A percentile compares a stretch with the other conserved stretches of the same genome.
Evolutionary conservation across 2,888 invertebrate genomes (phyloP).

Genomic region (Sarcophaga carnaria): DNA sequence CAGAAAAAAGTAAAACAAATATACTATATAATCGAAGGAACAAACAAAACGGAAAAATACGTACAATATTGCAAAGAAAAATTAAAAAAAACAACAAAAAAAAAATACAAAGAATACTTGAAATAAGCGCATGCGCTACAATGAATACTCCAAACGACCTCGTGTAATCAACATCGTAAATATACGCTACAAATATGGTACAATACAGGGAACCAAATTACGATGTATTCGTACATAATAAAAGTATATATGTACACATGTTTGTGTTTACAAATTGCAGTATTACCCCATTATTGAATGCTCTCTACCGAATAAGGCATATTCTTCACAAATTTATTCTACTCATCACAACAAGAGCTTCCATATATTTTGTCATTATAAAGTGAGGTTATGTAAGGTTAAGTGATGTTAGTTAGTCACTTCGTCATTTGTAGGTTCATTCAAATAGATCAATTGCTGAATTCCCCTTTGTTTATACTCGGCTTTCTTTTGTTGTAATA

Average conservation of each 20-base stretch:
- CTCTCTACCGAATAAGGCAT: no score
- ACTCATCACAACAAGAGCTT: no score
- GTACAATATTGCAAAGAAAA: background rate
- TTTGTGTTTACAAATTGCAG: background rate
- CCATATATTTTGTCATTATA: no score
- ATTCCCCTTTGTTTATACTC: no score
- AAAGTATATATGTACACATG: background rate
- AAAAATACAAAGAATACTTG: slow-evolving; percentile 68
- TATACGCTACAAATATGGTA: slow-evolving; percentile 16
- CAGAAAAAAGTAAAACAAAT: no score
- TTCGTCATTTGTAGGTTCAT: no score
- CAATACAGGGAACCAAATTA: background rate
- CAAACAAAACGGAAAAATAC: slow-evolving; percentile 16
- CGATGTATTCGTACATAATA: background rate
- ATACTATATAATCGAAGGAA: background rate
- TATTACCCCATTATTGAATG: background rate
- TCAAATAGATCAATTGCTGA: no score
- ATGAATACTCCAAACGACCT: slow-evolving; percentile 69
- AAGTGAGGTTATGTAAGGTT: no score
- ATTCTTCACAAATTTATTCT: no score
- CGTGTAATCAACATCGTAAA: slow-evolving; percentile 69
- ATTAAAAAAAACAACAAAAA: slow-evolving; percentile 42
- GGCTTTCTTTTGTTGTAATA: no score
- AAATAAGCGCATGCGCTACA: slow-evolving; percentile 70
- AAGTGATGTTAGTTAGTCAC: no score